Evolutionary conservation across 2,797 vertebrate species (phyloP).

Genomic region (Lacerta bilineata): DNA sequence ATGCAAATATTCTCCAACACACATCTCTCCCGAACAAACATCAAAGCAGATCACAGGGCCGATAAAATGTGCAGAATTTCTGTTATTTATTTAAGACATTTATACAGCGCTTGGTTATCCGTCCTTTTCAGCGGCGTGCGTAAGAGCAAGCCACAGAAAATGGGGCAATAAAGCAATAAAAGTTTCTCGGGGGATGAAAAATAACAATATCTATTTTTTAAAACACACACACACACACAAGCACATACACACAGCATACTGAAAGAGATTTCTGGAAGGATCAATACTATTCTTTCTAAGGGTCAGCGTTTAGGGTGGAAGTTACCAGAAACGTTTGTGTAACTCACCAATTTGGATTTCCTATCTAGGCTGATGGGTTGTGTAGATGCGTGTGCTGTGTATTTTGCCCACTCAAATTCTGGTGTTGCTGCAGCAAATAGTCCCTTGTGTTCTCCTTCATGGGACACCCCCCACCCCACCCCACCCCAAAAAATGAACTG

Average conservation of each 20-base stretch:
- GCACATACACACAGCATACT: background rate
- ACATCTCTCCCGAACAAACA: background rate
- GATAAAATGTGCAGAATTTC: background rate
- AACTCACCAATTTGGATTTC: background rate
- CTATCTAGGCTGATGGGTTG: background rate
- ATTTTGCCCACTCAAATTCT: background rate
- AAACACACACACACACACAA: too few relatives aligned
- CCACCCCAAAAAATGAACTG: too few relatives aligned
- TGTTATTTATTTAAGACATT: too few relatives aligned
- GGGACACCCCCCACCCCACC: too few relatives aligned
- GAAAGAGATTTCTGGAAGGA: background rate
- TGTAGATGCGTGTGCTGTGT: background rate
- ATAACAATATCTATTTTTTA: too few relatives aligned
- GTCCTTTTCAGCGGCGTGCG: too few relatives aligned
- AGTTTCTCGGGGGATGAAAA: too few relatives aligned
- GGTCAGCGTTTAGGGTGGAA: background rate
- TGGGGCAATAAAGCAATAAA: too few relatives aligned
- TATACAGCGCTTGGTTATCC: too few relatives aligned
- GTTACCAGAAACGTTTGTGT: too few relatives aligned
- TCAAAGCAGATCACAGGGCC: background rate
- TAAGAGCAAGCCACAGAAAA: too few relatives aligned
- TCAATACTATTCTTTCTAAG: background rate
- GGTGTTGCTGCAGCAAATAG: background rate
- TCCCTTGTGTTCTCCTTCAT: background rate
- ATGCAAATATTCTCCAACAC: background rate